Base-by-base conservation (phyloP, 1,140 invertebrate genomes). In the Paraescarpia echinospica region DNA sequence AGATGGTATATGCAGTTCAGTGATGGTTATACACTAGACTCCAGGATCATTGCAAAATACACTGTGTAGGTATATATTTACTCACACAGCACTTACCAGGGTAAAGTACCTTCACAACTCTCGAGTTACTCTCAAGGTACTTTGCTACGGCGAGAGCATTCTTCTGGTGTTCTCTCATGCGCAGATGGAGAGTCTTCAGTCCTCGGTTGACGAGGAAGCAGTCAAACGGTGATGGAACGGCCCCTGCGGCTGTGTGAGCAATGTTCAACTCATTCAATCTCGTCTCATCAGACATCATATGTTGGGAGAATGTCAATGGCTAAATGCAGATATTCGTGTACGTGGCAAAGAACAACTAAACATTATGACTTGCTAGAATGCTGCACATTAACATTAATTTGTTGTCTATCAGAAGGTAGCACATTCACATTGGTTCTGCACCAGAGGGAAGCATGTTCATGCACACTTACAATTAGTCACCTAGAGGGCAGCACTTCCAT, bases 211-310 rank as follows among this genome's bases (percentile, higher is more conserved):
- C 98, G 95, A 99, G 96, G 95, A 97, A 98, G 95, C 99, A 99
- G 96, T 99, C 99, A 95, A 99, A 99, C 0, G 99, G 98, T 0
- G 99, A 99, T 18, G 99, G 99, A 5, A 99, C 97, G 91, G 98
- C 97, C 89, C 99, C 99, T 96, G 98, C 97, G 1, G 98, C 98
- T 96, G 88, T n/a, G n/a, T n/a, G n/a, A n/a, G n/a, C n/a, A n/a
- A n/a, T n/a, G n/a, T n/a, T n/a, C n/a, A n/a, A n/a, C n/a, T n/a
- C n/a, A n/a, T n/a, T n/a, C n/a, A n/a, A n/a, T n/a, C n/a, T n/a
- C n/a, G n/a, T n/a, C n/a, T n/a, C n/a, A n/a, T n/a, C n/a, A n/a
- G n/a, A n/a, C n/a, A n/a, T n/a, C n/a, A n/a, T n/a, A n/a, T n/a
- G n/a, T n/a, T n/a, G n/a, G n/a, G n/a, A n/a, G n/a, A n/a, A n/a